Evolutionary conservation across 2,797 vertebrate genomes (phyloP), one percentile per base, ranked within the genome.

Genomic region (Notolabrus celidotus): DNA sequence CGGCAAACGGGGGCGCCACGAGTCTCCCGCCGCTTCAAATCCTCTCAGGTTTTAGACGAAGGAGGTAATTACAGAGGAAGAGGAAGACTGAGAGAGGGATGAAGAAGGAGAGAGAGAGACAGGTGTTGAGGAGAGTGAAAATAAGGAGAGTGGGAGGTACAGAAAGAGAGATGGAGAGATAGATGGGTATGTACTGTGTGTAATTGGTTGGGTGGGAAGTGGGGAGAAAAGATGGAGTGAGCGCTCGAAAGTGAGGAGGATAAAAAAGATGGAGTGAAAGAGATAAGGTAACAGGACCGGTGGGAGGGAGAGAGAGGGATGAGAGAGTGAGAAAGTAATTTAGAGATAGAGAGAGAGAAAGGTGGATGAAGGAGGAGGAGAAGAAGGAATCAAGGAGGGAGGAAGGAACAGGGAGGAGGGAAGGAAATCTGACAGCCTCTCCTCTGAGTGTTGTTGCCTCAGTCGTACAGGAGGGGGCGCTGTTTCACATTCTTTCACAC

Each of bases 11-110:
- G 82, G 74, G 71, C 67, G 56, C 79, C 60, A 68, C 29, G 0
- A 42, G 74, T 67, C 78, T 79, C 74, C 52, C 8, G 60, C 65
- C 54, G 10, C 62, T 17, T 62, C 58, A 17, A 72, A 72, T 80
- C 80, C 80, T 82, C 83, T 43, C 70, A 79, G 80, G 80, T 77
- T 70, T 79, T 42, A 63, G 46, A 59, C 10, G 19, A 62, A 77
- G 51, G 59, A 74, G 67, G 67, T 81, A 72, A 85, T 79, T 83
- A 82, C 61, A 77, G 79, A 45, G 58, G n/a, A 19, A 68, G 63
- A 22, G 51, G 42, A 29, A 31, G 27, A 50, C 7, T 6, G 53
- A 20, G 17, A 25, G 31, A 8, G 3, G 23, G 6, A 29, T 55
- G 51, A 50, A 17, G 19, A 43, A 31, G 1, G 17, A 47, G 63